Evolutionary conservation across 2,888 invertebrate genomes (phyloP), one percentile per base, ranked within the genome.

Genomic region (Arctia plantaginis): DNA sequence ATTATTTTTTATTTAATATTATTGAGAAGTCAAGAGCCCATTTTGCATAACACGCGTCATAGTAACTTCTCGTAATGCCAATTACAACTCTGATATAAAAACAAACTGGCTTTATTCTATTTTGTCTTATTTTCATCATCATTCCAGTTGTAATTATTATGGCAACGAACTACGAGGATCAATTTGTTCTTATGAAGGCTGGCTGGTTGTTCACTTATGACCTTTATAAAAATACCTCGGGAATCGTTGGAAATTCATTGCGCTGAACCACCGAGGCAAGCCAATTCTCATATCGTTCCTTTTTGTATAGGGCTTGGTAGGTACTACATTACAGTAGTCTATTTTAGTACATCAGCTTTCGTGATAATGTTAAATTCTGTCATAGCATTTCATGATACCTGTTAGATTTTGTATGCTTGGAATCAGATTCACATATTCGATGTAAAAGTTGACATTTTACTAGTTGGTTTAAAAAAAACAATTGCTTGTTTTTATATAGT

Each of bases 171-270:
- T 86, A 88, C 73, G 75, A 74, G 80, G 85, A 86, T 86, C 83
- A 83, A 83, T 81, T 85, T 82, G 73, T 80, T 90, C 86, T 82
- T 86, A 85, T 83, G 87, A 89, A 90, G 89, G 89, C 88, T 90
- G 82, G 82, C 85, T 91, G 94, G 93, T 93, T 94, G 86, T 94
- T 94, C 92, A 94, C 95, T 86, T 83, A 83, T 94, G 93, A 93
- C 95, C 95, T 95, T 95, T 95, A 93, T 85, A 88, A 88, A 91
- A 91, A 90, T 87, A 87, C 89, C 85, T 81, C 80, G 85, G 88
- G 89, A 88, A 87, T 88, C 83, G 86, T 83, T 82, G 85, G 87
- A 89, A 87, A 85, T 87, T 84, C 86, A 82, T 82, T 75, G 55
- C 47, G 69, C 13, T 65, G 71, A 51, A 47, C 64, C 64, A 33